These are phyloP conservation scores for Chrysopa pallens DNA, from an alignment of 1,140 invertebrate genomes.

Conservation along the genomic window DNA sequence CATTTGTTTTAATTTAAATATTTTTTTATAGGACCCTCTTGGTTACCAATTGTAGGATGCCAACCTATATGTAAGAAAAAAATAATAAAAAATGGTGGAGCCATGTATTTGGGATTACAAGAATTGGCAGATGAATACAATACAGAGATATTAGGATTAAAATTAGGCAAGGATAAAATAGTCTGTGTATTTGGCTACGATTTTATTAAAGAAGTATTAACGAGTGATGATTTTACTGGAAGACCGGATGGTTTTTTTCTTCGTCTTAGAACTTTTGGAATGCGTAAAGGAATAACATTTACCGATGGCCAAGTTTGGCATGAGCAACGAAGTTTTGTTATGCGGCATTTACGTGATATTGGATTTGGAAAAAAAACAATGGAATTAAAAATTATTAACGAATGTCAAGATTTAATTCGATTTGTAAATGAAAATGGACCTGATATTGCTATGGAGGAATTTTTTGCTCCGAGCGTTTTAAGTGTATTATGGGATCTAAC, in stretches of 20 bases:
- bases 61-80: constrained; percentile 32
- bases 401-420: constrained; percentile 30
- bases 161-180: constrained; percentile 37
- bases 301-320: constrained; percentile 57
- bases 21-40: constrained; percentile 38
- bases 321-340: constrained; percentile 51
- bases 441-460: constrained; percentile 20
- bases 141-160: constrained; percentile 43
- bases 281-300: constrained; percentile 50
- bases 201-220: constrained; percentile 36
- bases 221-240: constrained; percentile 44
- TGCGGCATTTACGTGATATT: constrained; percentile 46
- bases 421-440: constrained; percentile 19
- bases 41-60: constrained; percentile 48
- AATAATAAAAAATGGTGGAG: constrained; percentile 26
- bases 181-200: constrained; percentile 40
- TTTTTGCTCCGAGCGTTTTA: constrained; percentile 40
- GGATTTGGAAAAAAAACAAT: constrained; percentile 58
- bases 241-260: constrained; percentile 56
- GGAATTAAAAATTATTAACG: constrained; percentile 48
- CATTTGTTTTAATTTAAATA: constrained; percentile 2
- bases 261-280: constrained; percentile 46
- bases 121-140: constrained; percentile 37
- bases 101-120: constrained; percentile 40
- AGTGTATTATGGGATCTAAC: constrained; percentile 58